phyloP scores from a whole-genome alignment of 2,888 invertebrate genomes.

The Aphodius sticticus region DNA sequence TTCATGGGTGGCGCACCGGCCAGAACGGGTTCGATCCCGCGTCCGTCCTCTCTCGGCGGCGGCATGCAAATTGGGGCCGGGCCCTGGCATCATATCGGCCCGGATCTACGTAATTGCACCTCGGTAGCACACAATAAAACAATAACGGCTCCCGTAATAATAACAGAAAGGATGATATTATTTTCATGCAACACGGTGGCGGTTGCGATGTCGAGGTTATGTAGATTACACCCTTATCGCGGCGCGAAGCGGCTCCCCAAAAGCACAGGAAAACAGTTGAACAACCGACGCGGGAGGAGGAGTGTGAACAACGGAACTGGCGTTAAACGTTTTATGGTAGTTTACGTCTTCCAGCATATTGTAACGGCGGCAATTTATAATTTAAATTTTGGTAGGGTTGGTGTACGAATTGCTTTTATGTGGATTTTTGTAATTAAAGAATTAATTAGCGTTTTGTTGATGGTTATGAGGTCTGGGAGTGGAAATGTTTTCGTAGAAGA shows the following conservation, averaged over 20 bases:
- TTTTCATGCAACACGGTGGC: constrained; percentile 25
- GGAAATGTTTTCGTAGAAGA: no score
- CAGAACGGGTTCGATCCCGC: background rate
- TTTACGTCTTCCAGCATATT: background rate
- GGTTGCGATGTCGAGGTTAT: constrained; percentile 5
- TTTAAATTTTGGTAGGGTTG: background rate
- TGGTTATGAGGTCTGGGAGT: no score
- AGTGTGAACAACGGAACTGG: background rate
- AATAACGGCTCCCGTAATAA: constrained; percentile 28
- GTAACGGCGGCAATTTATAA: background rate
- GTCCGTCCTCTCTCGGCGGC: background rate
- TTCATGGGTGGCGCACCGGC: background rate
- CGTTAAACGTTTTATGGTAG: background rate
- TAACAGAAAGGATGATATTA: constrained; percentile 29
- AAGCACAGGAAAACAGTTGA: background rate
- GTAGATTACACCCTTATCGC: background rate
- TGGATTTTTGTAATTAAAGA: no score
- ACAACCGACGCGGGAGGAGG: background rate
- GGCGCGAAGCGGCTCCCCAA: background rate
- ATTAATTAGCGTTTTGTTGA: no score
- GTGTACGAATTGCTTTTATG: background rate
- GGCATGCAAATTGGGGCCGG: background rate
- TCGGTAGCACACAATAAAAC: constrained; percentile 30
- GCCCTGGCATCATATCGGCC: constrained; percentile 10
- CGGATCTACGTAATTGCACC: constrained; percentile 32